Base-by-base conservation (phyloP, 2,797 vertebrate genomes). In the Alcedo atthis region DNA sequence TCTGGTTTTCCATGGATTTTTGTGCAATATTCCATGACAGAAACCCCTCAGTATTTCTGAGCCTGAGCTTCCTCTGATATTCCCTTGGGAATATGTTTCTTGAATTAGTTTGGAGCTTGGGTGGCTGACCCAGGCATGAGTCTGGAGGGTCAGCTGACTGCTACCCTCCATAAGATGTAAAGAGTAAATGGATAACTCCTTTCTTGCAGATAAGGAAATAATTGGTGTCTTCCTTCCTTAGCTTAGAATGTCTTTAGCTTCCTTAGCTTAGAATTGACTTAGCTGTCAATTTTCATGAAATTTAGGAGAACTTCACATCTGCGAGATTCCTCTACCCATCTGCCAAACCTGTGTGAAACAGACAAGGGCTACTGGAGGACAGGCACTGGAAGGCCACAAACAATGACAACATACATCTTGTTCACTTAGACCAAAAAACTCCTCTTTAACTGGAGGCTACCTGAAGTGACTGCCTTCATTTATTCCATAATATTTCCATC, bases 61-160 rank as follows among this genome's bases (percentile, higher is more conserved):
- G 35, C 14, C 33, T 63, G 24, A 24, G 7, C 19, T 30, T 49
- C 61, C 61, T 49, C 42, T 33, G 28, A 9, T 11, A 20, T 28
- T 45, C n/a, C 58, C 21, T 58, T 53, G 57, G 17, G 40, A 20
- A 10, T 13, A 26, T 1, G 14, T 12, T 18, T 30, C 16, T 1
- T 28, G 37, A 42, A 45, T 22, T 42, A 8, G 5, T 67, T 59
- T 58, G 26, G 57, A 80, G 51, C 54, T 59, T 55, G 54, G 24
- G 45, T 64, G 42, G 25, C 20, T 70, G 9, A 24, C 18, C 33
- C 48, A 45, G 16, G 35, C 3, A 6, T 0, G 0, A 69, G 8
- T 58, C 30, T 40, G 48, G 37, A 40, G 14, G 37, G 49, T 66
- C 59, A 81, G 46, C 33, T 58, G 49, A 73, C n/a, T 64, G 25